These are phyloP conservation scores for Vanessa cardui DNA, from an alignment of 2,888 invertebrate genomes.

Conservation along the genomic window DNA sequence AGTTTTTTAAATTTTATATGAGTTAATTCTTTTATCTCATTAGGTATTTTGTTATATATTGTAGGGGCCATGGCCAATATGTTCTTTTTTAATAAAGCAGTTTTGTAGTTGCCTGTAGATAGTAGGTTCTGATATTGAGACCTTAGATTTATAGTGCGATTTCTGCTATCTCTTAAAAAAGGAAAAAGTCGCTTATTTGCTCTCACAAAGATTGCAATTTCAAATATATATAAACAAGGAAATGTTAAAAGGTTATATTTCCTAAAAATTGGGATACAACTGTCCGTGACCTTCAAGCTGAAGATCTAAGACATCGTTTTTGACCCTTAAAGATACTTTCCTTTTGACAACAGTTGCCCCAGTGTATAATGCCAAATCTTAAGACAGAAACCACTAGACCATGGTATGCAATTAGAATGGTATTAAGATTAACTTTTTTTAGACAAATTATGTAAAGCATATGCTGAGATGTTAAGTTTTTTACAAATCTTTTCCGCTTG, in stretches of 20 bases:
- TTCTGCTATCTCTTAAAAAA: not conserved
- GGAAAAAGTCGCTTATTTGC: not conserved
- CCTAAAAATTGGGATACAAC: not conserved
- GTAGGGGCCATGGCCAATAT: not conserved
- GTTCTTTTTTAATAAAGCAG: not conserved
- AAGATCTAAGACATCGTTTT: no score
- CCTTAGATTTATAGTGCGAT: not conserved
- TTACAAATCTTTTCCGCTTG: not conserved
- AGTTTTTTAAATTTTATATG: not conserved
- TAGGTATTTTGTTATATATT: not conserved
- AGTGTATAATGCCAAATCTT: not conserved
- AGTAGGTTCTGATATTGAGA: not conserved
- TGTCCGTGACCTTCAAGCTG: not conserved
- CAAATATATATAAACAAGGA: not conserved
- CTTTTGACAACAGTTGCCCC: not conserved
- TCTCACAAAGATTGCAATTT: not conserved
- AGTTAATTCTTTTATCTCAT: slow-evolving; percentile 1
- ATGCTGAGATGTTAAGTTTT: not conserved
- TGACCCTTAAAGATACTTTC: not conserved
- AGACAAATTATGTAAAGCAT: not conserved
- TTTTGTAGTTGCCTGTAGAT: not conserved
- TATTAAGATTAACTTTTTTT: not conserved
- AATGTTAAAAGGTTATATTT: not conserved
- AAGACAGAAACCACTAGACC: not conserved
- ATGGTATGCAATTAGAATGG: not conserved